phyloP scores from a whole-genome alignment of 2,888 invertebrate species.

The Diogma glabrata region DNA sequence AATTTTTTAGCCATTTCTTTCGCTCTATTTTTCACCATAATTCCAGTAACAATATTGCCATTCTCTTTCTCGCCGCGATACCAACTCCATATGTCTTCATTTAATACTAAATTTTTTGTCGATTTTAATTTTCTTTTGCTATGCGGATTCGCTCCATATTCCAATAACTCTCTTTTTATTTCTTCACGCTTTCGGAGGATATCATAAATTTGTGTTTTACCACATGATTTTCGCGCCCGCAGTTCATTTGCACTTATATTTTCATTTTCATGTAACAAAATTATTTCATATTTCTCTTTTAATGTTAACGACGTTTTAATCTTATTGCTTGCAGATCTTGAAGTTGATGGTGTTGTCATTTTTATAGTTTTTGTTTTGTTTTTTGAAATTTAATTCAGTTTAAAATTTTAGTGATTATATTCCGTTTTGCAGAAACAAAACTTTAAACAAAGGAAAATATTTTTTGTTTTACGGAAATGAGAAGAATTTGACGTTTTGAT shows the following conservation, averaged over 20 bases:
- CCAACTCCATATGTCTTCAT: background rate
- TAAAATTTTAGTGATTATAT: too few relatives aligned
- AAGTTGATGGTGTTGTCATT: too few relatives aligned
- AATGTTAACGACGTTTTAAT: too few relatives aligned
- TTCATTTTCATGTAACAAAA: background rate
- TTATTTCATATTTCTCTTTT: conserved; percentile 1
- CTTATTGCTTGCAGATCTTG: too few relatives aligned
- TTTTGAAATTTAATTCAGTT: too few relatives aligned
- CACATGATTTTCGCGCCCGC: background rate
- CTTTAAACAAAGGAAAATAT: too few relatives aligned
- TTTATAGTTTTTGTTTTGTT: too few relatives aligned
- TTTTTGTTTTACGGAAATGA: too few relatives aligned
- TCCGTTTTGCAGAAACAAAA: too few relatives aligned
- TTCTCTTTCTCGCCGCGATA: background rate
- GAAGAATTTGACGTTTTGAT: too few relatives aligned
- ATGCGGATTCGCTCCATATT: background rate
- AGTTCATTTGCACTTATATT: background rate
- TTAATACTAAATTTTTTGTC: background rate
- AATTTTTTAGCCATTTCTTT: background rate
- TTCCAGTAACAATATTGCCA: background rate
- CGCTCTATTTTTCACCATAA: background rate
- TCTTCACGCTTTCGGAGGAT: background rate
- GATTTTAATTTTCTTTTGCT: background rate
- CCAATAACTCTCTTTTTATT: background rate
- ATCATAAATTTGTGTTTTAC: background rate